These are phyloP conservation scores for Gymnosoma rotundatum DNA, from an alignment of 2,888 invertebrate species.

Conservation along the genomic window DNA sequence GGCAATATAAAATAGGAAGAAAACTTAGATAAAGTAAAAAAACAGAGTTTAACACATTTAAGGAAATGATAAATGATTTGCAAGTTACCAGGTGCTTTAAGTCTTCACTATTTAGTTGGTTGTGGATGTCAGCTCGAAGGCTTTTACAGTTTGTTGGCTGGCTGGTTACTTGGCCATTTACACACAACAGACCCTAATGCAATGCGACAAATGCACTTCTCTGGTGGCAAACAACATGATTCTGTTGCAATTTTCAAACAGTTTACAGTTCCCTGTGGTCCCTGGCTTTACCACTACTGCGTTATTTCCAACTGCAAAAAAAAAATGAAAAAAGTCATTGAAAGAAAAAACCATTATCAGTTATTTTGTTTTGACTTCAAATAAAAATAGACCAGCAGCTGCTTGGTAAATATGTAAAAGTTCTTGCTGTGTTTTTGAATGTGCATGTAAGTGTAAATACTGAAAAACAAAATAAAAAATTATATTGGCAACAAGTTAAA, in stretches of 20 bases:
- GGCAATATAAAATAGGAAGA: slow-evolving; percentile 8
- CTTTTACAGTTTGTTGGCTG: slow-evolving; percentile 50
- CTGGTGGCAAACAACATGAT: slow-evolving; percentile 63
- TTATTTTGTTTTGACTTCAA: neutral
- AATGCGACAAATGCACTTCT: slow-evolving; percentile 70
- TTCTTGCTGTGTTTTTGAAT: slow-evolving; percentile 13
- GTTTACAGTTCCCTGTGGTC: slow-evolving; percentile 66
- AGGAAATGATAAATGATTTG: slow-evolving; percentile 71
- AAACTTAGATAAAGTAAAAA: neutral
- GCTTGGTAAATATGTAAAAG: neutral
- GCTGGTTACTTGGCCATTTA: slow-evolving; percentile 25
- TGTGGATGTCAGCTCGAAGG: slow-evolving; percentile 59
- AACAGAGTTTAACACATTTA: slow-evolving; percentile 49
- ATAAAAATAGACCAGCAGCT: slow-evolving; percentile 12
- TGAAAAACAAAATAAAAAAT: slow-evolving; percentile 67
- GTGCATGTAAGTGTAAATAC: slow-evolving; percentile 20
- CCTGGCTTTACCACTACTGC: slow-evolving; percentile 47
- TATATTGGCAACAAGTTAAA: slow-evolving; percentile 70
- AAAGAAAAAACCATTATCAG: slow-evolving; percentile 16
- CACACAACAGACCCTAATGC: slow-evolving; percentile 57
- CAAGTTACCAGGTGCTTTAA: slow-evolving; percentile 70
- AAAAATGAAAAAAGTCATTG: neutral
- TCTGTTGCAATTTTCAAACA: slow-evolving; percentile 66
- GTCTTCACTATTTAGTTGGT: slow-evolving; percentile 66
- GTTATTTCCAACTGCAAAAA: slow-evolving; percentile 11